Evolutionary conservation across 2,113 vertebrate species (phyloP).

Genomic region (Limnothrissa miodon): DNA sequence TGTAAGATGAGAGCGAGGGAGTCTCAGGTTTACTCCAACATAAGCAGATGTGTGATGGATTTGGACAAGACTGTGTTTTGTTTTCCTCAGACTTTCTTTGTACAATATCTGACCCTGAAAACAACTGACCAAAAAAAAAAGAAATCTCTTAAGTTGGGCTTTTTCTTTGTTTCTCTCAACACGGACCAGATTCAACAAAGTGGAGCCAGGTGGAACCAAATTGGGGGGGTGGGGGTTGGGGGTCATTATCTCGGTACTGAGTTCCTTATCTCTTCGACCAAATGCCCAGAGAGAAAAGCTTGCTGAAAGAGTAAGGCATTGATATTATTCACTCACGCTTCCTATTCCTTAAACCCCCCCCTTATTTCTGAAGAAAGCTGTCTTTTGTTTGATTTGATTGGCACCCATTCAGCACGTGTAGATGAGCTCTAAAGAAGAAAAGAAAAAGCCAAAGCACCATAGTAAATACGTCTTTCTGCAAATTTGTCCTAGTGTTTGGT

Average conservation of each 20-base stretch:
- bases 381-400: conserved; percentile 20
- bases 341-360: neutral
- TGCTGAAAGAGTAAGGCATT: neutral
- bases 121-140: neutral
- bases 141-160: neutral
- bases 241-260: neutral
- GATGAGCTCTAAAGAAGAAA: neutral
- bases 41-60: conserved; percentile 5
- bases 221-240: neutral
- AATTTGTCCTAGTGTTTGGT: neutral
- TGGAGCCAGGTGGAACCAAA: neutral
- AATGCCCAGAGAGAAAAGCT: neutral
- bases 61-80: neutral
- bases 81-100: neutral
- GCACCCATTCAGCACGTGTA: neutral
- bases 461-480: neutral
- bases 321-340: neutral
- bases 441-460: neutral
- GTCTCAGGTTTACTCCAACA: neutral
- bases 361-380: neutral
- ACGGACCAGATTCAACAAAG: neutral
- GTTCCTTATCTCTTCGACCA: neutral
- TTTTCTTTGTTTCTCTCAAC: neutral
- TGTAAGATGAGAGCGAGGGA: neutral
- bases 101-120: neutral